Base-by-base conservation (phyloP, 2,797 vertebrate genomes). In the Manis javanica region DNA sequence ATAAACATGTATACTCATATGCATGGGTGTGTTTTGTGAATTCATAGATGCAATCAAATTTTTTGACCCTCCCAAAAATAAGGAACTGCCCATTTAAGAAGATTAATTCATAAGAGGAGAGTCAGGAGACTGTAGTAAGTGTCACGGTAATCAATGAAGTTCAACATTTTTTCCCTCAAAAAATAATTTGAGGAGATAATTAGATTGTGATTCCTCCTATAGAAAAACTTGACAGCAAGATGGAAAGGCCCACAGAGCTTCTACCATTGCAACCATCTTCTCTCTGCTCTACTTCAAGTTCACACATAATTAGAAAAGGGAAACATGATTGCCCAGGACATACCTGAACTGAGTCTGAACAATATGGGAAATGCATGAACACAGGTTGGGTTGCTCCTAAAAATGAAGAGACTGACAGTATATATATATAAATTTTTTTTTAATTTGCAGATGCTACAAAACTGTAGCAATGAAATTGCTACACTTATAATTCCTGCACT, bases 111-210 rank as follows among this genome's bases (percentile, higher is more conserved):
- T 39, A 68, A n/a, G 19, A 90, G 42, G 21, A 69, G 51, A 91
- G 51, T 51, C 46, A 69, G 64, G 15, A 55, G 5, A 93, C 1
- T 78, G 5, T 29, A 87, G 39, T 75, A 74, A 93, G 51, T 61
- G 37, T 46, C 29, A 69, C 42, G 11, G 16, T 63, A 77, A 5
- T 42, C 26, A 39, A 39, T 51, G 29, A 79, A 84, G 49, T 63
- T 87, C 51, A 63, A 21, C 18, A 11, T 72, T 5, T 64, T 71
- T 24, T 0, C 18, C 1, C 31, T 86, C 15, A 68, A 82, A 92
- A 89, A 72, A 57, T 82, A 86, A 64, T 82, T 72, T 66, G 59
- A 87, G 16, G 63, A 61, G 46, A 71, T 91, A 94, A 91, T 91
- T 49, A 94, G 86, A 89, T 51, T 85, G n/a, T 18, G 1, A 91